Evolutionary conservation across 2,113 vertebrate genomes (phyloP).

Genomic region (Anhinga rufa): DNA sequence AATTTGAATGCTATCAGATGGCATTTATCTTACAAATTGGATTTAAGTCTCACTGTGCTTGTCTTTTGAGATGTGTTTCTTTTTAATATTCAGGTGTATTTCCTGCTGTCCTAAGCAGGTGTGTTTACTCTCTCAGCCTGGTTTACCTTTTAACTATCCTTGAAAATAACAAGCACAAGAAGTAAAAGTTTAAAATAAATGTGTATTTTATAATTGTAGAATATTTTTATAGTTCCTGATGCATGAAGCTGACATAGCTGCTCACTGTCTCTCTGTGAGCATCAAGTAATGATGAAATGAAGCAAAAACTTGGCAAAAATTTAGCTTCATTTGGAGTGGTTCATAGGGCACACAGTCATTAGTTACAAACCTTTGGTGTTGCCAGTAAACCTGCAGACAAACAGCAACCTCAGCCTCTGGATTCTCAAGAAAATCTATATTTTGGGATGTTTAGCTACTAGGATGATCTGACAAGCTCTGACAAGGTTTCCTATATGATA

Average conservation of each 20-base stretch:
- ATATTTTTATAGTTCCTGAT: not conserved
- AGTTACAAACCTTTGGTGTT: not conserved
- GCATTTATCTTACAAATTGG: constrained; percentile 54
- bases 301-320: not conserved
- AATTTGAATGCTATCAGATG: constrained; percentile 39
- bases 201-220: not conserved
- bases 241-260: not conserved
- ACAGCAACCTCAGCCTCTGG: not conserved
- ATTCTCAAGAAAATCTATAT: not conserved
- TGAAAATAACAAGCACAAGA: not conserved
- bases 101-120: constrained; percentile 10
- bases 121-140: not conserved
- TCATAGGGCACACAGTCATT: not conserved
- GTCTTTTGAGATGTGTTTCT: not conserved
- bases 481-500: not conserved
- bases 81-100: constrained; percentile 39
- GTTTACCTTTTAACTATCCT: not conserved
- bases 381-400: not conserved
- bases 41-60: constrained; percentile 16
- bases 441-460: not conserved
- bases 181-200: not conserved
- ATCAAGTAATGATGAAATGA: not conserved
- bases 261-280: not conserved
- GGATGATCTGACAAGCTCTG: not conserved
- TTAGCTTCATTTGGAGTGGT: not conserved